These are phyloP conservation scores for Onychostruthus taczanowskii DNA, from an alignment of 2,113 vertebrate species.

Conservation along the genomic window DNA sequence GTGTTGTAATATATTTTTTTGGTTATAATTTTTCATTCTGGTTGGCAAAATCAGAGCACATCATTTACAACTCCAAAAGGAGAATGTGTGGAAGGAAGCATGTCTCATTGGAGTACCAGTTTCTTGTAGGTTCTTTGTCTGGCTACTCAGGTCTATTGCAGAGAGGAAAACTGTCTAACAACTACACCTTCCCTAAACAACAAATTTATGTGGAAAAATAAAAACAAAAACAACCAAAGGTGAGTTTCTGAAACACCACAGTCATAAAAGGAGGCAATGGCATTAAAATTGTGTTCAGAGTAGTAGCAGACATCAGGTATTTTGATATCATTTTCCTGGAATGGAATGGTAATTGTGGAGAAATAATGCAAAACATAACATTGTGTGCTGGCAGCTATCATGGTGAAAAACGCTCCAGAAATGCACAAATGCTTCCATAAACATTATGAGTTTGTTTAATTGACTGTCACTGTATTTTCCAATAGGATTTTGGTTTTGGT, in stretches of 20 bases:
- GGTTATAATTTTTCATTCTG: not conserved
- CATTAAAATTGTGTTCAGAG: not conserved
- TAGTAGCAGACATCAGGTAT: not conserved
- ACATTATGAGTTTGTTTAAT: not conserved
- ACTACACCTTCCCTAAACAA: not conserved
- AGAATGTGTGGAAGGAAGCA: not conserved
- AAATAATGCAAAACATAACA: not conserved
- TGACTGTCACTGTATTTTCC: not conserved
- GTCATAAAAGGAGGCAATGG: not conserved
- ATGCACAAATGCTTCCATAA: not conserved
- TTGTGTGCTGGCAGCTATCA: not conserved
- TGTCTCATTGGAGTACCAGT: not conserved
- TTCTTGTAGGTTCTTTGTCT: not conserved
- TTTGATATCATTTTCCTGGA: not conserved
- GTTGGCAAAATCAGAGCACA: not conserved
- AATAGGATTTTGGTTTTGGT: not conserved
- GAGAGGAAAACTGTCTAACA: not conserved
- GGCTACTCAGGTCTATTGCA: not conserved
- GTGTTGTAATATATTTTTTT: not conserved
- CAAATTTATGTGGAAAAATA: not conserved
- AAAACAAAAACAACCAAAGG: rapidly evolving
- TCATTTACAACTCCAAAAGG: not conserved
- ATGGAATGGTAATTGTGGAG: not conserved
- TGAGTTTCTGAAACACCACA: not conserved
- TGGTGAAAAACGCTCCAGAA: not conserved